These are phyloP conservation scores for Ochlodes sylvanus DNA, from an alignment of 2,888 invertebrate species.

Conservation along the genomic window DNA sequence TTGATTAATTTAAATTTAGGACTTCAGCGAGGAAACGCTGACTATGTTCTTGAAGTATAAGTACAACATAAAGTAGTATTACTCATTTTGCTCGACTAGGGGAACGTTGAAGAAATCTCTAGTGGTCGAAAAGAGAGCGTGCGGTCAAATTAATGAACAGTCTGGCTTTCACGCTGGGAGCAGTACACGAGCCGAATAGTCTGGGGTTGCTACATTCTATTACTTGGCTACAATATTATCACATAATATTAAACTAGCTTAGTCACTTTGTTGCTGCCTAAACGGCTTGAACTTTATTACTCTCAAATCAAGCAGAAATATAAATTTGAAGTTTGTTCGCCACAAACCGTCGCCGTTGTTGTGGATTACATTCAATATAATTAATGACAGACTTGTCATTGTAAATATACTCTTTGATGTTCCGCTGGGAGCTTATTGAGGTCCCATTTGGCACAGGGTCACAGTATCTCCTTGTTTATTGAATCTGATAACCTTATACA, in stretches of 20 bases:
- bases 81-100: neutral
- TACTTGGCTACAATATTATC: too few relatives aligned
- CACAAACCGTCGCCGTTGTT: too few relatives aligned
- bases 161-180: conserved; percentile 12
- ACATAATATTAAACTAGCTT: too few relatives aligned
- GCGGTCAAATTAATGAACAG: conserved; percentile 23
- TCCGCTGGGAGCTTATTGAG: conserved; percentile 20
- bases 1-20: too few relatives aligned
- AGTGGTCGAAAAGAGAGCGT: conserved; percentile 12
- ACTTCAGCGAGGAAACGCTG: too few relatives aligned
- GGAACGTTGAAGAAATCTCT: conserved; percentile 3
- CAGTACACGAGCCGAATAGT: neutral
- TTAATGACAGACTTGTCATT: conserved; percentile 17
- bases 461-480: conserved; percentile 1
- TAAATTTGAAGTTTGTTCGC: too few relatives aligned
- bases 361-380: conserved; percentile 19
- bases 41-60: too few relatives aligned
- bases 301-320: too few relatives aligned
- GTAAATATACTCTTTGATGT: neutral
- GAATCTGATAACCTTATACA: neutral
- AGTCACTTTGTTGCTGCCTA: too few relatives aligned
- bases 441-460: conserved; percentile 21
- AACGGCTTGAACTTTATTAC: too few relatives aligned
- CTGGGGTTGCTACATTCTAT: too few relatives aligned
- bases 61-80: neutral